phyloP scores from a whole-genome alignment of 2,113 vertebrate species.

The Oxygymnocypris stewartii region DNA sequence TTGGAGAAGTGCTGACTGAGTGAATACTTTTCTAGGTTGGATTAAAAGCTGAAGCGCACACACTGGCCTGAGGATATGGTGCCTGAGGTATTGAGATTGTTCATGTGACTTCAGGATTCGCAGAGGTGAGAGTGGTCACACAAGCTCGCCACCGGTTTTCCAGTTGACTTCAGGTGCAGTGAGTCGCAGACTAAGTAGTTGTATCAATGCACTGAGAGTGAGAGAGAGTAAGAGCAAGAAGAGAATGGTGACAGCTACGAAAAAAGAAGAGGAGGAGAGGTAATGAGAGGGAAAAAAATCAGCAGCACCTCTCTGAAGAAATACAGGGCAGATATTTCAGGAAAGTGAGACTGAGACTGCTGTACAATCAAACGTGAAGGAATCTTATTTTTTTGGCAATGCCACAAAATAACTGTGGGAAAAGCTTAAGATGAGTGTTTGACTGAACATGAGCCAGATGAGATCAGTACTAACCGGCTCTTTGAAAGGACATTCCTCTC shows the following conservation, averaged over 20 bases:
- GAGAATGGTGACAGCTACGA: slow-evolving; percentile 60
- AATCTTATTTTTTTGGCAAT: background rate
- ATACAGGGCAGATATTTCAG: slow-evolving; percentile 60
- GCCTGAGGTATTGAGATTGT: slow-evolving; percentile 10
- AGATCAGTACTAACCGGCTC: background rate
- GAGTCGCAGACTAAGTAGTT: slow-evolving; percentile 65
- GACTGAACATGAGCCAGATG: background rate
- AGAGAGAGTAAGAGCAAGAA: slow-evolving; percentile 6
- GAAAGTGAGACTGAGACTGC: slow-evolving; percentile 51
- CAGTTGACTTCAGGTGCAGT: slow-evolving; percentile 72
- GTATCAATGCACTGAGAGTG: slow-evolving; percentile 51
- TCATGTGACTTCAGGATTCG: background rate
- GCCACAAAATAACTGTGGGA: background rate
- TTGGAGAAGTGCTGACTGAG: slow-evolving; percentile 75
- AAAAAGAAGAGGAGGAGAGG: slow-evolving; percentile 64
- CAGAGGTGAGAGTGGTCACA: slow-evolving; percentile 45
- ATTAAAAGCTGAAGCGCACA: slow-evolving; percentile 64
- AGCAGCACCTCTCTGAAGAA: slow-evolving; percentile 48
- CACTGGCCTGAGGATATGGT: slow-evolving; percentile 17
- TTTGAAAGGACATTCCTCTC: background rate
- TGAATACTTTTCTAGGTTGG: slow-evolving; percentile 73
- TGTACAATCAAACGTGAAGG: slow-evolving; percentile 67
- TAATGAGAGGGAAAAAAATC: slow-evolving; percentile 62
- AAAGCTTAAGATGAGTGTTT: slow-evolving; percentile 16
- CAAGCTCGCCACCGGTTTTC: slow-evolving; percentile 61